Evolutionary conservation across 2,888 invertebrate genomes (phyloP), one percentile per base, ranked within the genome.

Genomic region (Ormia ochracea): DNA sequence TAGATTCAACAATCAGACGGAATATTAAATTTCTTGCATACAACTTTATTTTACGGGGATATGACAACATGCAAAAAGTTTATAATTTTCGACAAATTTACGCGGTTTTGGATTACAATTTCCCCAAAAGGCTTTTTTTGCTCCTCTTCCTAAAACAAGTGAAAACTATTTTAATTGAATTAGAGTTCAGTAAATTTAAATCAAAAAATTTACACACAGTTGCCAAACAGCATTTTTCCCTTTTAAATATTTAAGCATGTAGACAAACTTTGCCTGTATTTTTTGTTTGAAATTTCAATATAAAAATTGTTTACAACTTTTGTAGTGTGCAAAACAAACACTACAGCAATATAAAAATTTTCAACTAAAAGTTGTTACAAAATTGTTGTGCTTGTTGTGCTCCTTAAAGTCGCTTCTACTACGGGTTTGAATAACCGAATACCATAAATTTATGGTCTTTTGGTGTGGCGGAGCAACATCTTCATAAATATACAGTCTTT

Each of bases 271-370:
- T 36, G 36, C 7, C 28, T 28, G 26, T 43, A n/a, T n/a, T n/a
- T n/a, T 61, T 21, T 5, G 4, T 26, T 61, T 45, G 10, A 61
- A 33, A 33, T 45, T 61, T 45, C 19, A 48, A 33, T 33, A 50
- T 50, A 1, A n/a, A 50, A 50, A 26, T 65, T 50, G 36, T 50
- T 65, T 36, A 36, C 50, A 50, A 50, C 36, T 50, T 50, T 26
- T 10, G 26, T 36, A 23, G 26, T 23, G 5, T 23, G 7, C 2
- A 17, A 50, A 36, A 12, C 19, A 26, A 7, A 45, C n/a, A 28
- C 14, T 10, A 33, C 14, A 36, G n/a, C 4, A 21, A 14, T 2
- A 21, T 17, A 45, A 12, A 45, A 54, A 54, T 12, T 21, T 9
- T 43, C 31, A 54, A 33, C 5, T 17, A 45, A 69, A 69, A 69